These are phyloP conservation scores for Chaetodon trifascialis DNA, from an alignment of 2,113 vertebrate genomes.

Conservation along the genomic window DNA sequence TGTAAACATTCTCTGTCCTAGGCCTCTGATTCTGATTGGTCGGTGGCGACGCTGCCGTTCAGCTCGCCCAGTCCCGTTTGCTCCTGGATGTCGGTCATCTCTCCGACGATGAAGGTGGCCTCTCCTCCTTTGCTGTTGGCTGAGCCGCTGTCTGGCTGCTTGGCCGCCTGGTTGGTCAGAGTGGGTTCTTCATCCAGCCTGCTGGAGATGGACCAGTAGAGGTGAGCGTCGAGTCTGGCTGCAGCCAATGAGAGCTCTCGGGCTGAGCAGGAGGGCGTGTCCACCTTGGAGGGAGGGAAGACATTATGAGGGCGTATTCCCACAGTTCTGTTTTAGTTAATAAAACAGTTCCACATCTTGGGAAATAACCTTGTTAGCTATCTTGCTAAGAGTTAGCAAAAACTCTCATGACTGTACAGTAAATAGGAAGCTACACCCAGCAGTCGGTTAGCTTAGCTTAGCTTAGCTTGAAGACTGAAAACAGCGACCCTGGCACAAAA, in stretches of 20 bases:
- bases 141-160: conserved; percentile 73
- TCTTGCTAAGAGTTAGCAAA: background rate
- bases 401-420: background rate
- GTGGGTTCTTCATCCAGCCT: conserved; percentile 89
- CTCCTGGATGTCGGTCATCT: conserved; percentile 82
- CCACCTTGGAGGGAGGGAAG: conserved; percentile 81
- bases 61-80: conserved; percentile 83
- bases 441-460: background rate
- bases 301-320: background rate
- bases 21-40: conserved; percentile 89
- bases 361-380: background rate
- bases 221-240: conserved; percentile 91
- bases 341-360: background rate
- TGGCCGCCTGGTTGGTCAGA: conserved; percentile 71
- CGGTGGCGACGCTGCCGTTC: conserved; percentile 87
- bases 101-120: conserved; percentile 81
- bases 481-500: background rate
- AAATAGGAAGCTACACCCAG: background rate
- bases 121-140: conserved; percentile 75
- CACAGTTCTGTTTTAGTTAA: background rate
- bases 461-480: background rate
- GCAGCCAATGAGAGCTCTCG: conserved; percentile 89
- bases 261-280: conserved; percentile 92
- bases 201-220: conserved; percentile 97
- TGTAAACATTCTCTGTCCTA: conserved; percentile 79